phyloP scores from a whole-genome alignment of 2,888 invertebrate species.

The Pseudococcus longispinus region DNA sequence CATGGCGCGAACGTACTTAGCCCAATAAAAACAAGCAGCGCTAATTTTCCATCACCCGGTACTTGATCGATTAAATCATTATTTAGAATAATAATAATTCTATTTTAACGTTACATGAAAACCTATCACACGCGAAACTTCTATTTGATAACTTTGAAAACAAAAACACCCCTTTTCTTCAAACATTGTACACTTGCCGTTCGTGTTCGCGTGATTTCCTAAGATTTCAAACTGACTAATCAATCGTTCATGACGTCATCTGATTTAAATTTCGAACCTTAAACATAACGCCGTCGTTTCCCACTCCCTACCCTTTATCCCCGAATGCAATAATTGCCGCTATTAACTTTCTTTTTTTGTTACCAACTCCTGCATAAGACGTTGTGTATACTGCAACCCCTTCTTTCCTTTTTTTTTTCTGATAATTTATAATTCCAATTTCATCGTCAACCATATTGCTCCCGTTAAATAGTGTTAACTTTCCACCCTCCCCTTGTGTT shows the following conservation, averaged over 20 bases:
- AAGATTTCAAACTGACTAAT: conserved; percentile 56
- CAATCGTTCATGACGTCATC: conserved; percentile 56
- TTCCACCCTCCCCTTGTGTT: neutral
- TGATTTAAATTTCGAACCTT: conserved; percentile 53
- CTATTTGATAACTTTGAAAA: conserved; percentile 52
- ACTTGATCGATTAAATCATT: conserved; percentile 55
- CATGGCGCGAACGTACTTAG: neutral
- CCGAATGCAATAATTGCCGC: conserved; percentile 25
- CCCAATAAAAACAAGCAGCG: neutral
- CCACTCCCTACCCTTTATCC: neutral
- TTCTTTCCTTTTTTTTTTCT: conserved; percentile 10
- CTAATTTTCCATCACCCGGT: conserved; percentile 13
- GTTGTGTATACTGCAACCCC: neutral
- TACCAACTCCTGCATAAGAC: conserved; percentile 32
- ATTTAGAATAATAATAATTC: conserved; percentile 48
- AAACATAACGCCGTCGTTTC: neutral
- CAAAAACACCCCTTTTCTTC: conserved; percentile 52
- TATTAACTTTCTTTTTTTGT: conserved; percentile 44
- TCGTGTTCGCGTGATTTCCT: conserved; percentile 56
- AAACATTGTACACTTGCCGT: conserved; percentile 42
- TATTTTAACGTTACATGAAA: conserved; percentile 51
- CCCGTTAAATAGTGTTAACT: conserved; percentile 26
- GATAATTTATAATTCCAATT: conserved; percentile 21
- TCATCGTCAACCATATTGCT: conserved; percentile 3
- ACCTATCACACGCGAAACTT: conserved; percentile 56